Percentiles rank a stretch among this genome's conserved stretches.
Conservation (phyloP, 1,140 invertebrate genomes). For the Zaprionus vittiger region DNA sequence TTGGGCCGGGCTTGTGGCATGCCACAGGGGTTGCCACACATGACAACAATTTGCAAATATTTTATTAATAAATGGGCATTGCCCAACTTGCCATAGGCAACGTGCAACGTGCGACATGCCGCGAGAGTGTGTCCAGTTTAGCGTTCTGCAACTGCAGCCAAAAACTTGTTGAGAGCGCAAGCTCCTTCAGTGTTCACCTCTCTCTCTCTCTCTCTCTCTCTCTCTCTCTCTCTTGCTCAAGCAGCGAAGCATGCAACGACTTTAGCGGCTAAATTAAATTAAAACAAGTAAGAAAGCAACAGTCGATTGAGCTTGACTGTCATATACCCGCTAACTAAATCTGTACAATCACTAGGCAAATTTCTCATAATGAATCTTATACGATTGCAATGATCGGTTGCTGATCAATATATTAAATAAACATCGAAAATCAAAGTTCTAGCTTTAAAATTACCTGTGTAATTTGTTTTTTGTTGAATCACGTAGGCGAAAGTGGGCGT, state of each 20-base stretch:
- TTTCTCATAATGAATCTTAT: too few relatives aligned
- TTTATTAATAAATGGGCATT: constrained; percentile 82
- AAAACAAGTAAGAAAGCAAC: constrained; percentile 50
- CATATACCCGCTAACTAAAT: too few relatives aligned
- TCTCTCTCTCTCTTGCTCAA: background rate
- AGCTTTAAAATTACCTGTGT: too few relatives aligned
- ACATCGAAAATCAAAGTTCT: too few relatives aligned
- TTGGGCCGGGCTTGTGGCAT: constrained; percentile 27
- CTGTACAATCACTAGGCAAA: too few relatives aligned
- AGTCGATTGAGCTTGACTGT: too few relatives aligned
- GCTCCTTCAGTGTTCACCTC: background rate
- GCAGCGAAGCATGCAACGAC: constrained; percentile 60
- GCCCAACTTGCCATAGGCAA: constrained; percentile 50
- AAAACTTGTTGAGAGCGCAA: constrained; percentile 53
- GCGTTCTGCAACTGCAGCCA: constrained; percentile 18
- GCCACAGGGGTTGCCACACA: constrained; percentile 55
- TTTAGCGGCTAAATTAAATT: constrained; percentile 75
- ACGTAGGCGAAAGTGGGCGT: too few relatives aligned
- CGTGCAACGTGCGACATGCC: constrained; percentile 1
- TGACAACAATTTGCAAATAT: constrained; percentile 83
- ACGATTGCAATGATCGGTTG: too few relatives aligned
- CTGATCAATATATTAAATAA: too few relatives aligned
- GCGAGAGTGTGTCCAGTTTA: constrained; percentile 4
- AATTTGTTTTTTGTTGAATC: too few relatives aligned
- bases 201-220: background rate